Evolutionary conservation across 2,797 vertebrate genomes (phyloP).

Genomic region (Brachymystax lenok): DNA sequence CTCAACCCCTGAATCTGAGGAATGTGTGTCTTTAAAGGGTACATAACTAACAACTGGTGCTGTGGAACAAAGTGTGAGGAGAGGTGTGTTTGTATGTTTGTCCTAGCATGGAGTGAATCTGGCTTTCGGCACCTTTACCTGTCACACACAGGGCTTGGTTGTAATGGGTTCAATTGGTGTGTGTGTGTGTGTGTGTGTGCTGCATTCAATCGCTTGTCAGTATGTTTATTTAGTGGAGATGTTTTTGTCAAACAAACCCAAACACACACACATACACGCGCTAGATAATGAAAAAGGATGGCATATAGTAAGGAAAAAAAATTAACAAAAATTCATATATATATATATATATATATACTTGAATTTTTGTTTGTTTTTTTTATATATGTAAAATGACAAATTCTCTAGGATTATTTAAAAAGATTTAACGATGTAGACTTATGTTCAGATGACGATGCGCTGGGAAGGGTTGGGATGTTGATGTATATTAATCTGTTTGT

Average conservation of each 20-base stretch:
- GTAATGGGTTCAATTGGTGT: neutral
- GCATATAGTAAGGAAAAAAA: constrained; percentile 57
- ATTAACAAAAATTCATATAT: constrained; percentile 39
- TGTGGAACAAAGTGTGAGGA: neutral
- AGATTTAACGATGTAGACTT: constrained; percentile 67
- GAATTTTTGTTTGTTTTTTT: no score
- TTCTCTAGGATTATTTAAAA: constrained; percentile 80
- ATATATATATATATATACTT: neutral
- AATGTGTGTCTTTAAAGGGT: no score
- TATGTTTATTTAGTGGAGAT: constrained; percentile 48
- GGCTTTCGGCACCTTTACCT: neutral
- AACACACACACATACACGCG: constrained; percentile 34
- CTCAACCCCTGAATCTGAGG: no score
- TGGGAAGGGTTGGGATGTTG: constrained; percentile 54
- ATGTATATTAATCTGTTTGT: constrained; percentile 75
- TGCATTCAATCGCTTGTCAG: constrained; percentile 48
- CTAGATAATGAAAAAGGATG: constrained; percentile 51
- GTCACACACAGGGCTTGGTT: neutral
- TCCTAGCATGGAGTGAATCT: neutral
- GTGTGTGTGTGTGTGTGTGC: constrained; percentile 44
- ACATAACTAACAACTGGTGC: no score
- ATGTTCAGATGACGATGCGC: constrained; percentile 39
- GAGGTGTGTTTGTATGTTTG: neutral
- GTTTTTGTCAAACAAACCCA: constrained; percentile 44
- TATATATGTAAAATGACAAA: constrained; percentile 57